Evolutionary conservation across 2,888 invertebrate species (phyloP).

Genomic region (Drosophila falleni): DNA sequence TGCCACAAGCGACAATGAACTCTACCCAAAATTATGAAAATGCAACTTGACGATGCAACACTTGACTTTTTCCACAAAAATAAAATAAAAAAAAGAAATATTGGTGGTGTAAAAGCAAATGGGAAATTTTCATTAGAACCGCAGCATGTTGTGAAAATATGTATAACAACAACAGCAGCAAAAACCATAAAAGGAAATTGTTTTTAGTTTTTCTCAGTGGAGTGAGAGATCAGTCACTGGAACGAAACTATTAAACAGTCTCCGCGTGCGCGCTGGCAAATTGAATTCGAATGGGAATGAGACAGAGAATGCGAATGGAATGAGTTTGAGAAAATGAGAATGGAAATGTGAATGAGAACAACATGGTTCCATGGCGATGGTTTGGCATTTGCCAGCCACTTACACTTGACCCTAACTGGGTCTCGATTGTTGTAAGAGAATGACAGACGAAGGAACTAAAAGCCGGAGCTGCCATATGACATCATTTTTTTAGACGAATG

Average conservation of each 20-base stretch:
- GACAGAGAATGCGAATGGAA: constrained; percentile 31
- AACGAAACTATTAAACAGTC: constrained; percentile 63
- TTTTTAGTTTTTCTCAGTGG: constrained; percentile 48
- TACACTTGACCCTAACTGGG: constrained; percentile 63
- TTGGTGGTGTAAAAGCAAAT: constrained; percentile 28
- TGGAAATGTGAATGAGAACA: constrained; percentile 39
- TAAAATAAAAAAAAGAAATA: neutral
- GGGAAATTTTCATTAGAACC: constrained; percentile 45
- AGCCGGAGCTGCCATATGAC: constrained; percentile 8
- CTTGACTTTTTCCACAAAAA: constrained; percentile 8
- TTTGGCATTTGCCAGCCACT: constrained; percentile 16
- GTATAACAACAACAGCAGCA: constrained; percentile 19
- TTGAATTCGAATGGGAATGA: constrained; percentile 42
- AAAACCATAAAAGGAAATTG: constrained; percentile 70
- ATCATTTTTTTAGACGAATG: neutral
- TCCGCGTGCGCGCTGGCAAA: constrained; percentile 34
- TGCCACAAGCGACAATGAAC: constrained; percentile 47
- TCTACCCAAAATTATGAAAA: constrained; percentile 18
- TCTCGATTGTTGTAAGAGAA: constrained; percentile 12
- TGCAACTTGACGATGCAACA: constrained; percentile 15
- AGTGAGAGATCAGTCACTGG: constrained; percentile 66
- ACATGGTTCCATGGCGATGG: constrained; percentile 22
- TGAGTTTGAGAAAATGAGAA: constrained; percentile 23
- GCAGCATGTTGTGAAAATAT: neutral
- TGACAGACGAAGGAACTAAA: constrained; percentile 20